Base-by-base conservation (phyloP, 2,888 invertebrate species). In the Amblyjoppa proteus region DNA sequence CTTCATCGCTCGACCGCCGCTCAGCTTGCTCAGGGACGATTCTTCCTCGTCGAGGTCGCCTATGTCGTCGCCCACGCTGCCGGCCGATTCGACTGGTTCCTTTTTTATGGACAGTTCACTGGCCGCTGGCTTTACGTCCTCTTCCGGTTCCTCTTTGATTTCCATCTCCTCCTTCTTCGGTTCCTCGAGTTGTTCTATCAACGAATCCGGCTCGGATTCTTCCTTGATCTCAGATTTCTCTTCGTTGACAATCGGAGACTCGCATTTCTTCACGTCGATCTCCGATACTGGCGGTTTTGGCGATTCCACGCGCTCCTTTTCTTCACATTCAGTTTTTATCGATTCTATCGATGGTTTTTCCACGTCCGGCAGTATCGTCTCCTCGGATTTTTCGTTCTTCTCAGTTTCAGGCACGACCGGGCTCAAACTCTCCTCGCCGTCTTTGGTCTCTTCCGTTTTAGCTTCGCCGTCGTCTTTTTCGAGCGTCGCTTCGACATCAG, bases 61-160 rank as follows among this genome's bases (percentile, higher is more conserved):
- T 0, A 92, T 92, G 45, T 94, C 94, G 82, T 94, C 95, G 84
- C 94, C 94, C 3, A 94, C 92, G 82, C 94, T 94, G 89, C 94
- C 94, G 3, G 94, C 92, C 2, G 94, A 93, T 58, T 92, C 92
- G 1, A 81, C 74, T 3, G 75, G 70, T 75, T 93, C 92, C 64
- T 93, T 93, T 69, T 89, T 89, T 4, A 84, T 61, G 4, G 80
- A 81, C 4, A 80, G 25, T 87, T 92, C 84, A 86, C 51, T 61
- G 41, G 85, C 70, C 74, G 71, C 66, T 20, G 66, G 45, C 70
- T 86, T 89, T 0, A 84, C 84, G 61, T 90, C 90, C n/a, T 87
- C 88, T 34, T 91, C 91, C 69, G 88, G 89, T 64, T 89, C 83
- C 53, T 91, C 90, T 51, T 89, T 85, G 53, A 86, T 87, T 45